Evolutionary conservation across 2,113 vertebrate species (phyloP).

Genomic region (Elaphurus davidianus): DNA sequence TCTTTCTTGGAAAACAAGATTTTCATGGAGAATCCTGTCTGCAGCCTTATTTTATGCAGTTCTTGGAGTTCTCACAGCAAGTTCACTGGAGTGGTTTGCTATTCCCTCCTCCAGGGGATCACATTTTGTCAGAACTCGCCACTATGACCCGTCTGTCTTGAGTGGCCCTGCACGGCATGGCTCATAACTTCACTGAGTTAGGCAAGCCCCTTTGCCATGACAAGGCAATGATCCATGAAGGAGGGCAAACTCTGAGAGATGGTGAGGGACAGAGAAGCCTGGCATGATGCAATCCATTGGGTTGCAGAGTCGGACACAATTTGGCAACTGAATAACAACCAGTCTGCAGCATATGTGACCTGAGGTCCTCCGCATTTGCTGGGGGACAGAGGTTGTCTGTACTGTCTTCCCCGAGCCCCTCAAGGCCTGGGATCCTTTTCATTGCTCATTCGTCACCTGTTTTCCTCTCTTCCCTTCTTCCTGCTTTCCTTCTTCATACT

Average conservation of each 20-base stretch:
- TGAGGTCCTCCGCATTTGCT: neutral
- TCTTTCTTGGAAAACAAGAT: neutral
- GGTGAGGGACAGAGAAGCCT: neutral
- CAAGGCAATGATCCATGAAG: neutral
- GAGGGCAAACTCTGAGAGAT: neutral
- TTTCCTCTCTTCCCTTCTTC: neutral
- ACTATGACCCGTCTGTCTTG: neutral
- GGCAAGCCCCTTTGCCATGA: neutral
- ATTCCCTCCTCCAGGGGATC: neutral
- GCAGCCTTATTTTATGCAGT: neutral
- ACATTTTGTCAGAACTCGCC: neutral
- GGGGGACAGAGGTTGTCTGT: too few relatives aligned
- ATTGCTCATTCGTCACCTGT: neutral
- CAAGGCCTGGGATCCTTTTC: neutral
- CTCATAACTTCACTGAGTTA: neutral
- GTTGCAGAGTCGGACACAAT: neutral
- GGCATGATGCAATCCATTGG: neutral
- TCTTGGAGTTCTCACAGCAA: neutral
- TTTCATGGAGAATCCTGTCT: neutral
- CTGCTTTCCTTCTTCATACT: neutral
- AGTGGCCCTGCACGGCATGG: neutral
- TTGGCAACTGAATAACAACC: neutral
- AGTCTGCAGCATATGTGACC: neutral
- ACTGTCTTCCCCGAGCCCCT: accelerated
- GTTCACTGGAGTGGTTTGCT: neutral